Evolutionary conservation across 2,797 vertebrate species (phyloP), one percentile per base, ranked within the genome.

Genomic region (Sphenopsis melanotis): DNA sequence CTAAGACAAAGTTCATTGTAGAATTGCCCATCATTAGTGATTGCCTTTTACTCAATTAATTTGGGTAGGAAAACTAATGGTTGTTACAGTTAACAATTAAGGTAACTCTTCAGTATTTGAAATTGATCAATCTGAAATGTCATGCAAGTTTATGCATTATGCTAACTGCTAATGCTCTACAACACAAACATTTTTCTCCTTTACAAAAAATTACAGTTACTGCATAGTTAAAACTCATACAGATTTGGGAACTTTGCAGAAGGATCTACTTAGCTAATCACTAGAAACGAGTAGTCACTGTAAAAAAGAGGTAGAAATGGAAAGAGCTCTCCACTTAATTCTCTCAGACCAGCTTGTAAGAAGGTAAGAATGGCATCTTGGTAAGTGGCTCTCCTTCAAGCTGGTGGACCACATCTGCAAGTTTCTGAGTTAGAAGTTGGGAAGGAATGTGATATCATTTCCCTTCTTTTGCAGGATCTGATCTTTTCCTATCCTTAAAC

Each of bases 91-190:
- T 59, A 37, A 65, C 13, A 76, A 44, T 29, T 53, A 56, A 12
- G 13, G 15, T 32, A 68, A 82, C 22, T 60, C 59, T 66, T 74
- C 11, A 59, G 29, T 26, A 82, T 44, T 76, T 74, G 36, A 95
- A 95, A 84, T 61, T 77, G 82, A 96, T 89, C 22, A 71, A 77
- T 82, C 75, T 95, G 77, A 94, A 93, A 36, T 92, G 52, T 52
- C 94, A 92, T 79, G 77, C 7, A 83, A 87, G 44, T 83, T 70
- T 61, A 97, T 76, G 74, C 78, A 91, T 90, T 94, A 97, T 93
- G 87, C 66, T 96, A 97, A 97, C 90, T 93, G 47, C n/a, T 89
- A 90, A 83, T 59, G 61, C 36, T 93, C 69, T 26, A 91, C 41
- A 72, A 42, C 42, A 92, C 49, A 93, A 64, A 87, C 46, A 79